Percentiles rank a stretch among this genome's conserved stretches.
Evolutionary conservation across 1,140 invertebrate genomes (phyloP).

Genomic region (Chelonus insularis): DNA sequence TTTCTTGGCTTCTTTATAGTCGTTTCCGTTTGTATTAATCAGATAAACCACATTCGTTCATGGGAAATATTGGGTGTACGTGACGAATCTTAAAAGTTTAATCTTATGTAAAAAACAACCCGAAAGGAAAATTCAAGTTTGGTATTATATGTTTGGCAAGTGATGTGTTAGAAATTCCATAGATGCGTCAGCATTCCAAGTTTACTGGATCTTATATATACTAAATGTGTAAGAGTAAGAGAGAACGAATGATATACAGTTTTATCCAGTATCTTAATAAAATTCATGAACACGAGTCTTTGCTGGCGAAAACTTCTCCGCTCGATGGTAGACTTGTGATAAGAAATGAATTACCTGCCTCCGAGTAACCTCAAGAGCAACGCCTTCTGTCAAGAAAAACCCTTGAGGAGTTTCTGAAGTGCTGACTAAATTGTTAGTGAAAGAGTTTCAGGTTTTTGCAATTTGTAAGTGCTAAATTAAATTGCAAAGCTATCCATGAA

Average conservation of each 20-base stretch:
- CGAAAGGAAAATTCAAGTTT: no score
- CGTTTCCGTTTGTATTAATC: background rate
- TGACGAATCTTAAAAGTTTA: slow-evolving; percentile 19
- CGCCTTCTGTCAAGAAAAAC: slow-evolving; percentile 25
- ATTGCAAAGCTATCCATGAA: no score
- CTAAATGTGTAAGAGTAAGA: background rate
- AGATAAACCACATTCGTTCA: background rate
- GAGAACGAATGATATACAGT: slow-evolving; percentile 30
- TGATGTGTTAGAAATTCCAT: no score
- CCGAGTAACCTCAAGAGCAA: slow-evolving; percentile 16
- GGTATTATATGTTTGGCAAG: no score
- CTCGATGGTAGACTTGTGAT: slow-evolving; percentile 43
- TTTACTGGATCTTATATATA: background rate
- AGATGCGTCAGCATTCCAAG: no score
- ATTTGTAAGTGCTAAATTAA: no score
- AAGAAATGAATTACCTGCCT: slow-evolving; percentile 50
- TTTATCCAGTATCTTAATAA: slow-evolving; percentile 50
- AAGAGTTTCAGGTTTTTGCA: no score
- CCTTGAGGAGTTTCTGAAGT: slow-evolving; percentile 11
- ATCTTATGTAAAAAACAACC: slow-evolving; percentile 12
- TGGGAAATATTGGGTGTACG: slow-evolving; percentile 13
- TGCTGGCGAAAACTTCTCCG: slow-evolving; percentile 44
- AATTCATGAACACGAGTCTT: slow-evolving; percentile 49
- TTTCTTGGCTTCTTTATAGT: no score
- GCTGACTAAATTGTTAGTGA: no score